Base-by-base conservation (phyloP, 2,888 invertebrate species). In the Ectemnius lituratus region DNA sequence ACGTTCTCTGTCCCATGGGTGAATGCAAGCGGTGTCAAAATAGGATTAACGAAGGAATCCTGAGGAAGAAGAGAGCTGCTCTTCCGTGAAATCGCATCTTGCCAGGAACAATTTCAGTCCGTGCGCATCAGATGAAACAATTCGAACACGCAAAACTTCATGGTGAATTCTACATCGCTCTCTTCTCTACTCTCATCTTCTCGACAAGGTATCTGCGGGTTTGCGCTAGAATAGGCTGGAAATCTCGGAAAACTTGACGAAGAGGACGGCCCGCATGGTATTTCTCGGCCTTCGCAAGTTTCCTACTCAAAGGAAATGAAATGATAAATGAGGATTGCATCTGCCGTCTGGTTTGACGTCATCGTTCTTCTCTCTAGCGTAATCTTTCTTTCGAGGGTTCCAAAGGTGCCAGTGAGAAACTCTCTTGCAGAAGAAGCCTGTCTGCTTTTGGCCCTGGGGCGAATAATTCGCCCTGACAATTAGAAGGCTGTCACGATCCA, bases 381-480 rank as follows among this genome's bases (percentile, higher is more conserved):
- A 37, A 37, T 37, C 37, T 37, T 37, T 37, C 37, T 37, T 37
- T 37, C 37, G 37, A 37, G 37, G 37, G 8, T 6, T 37, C 6
- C 37, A 37, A 37, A 37, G 37, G 37, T 11, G 37, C 6, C 8
- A 1, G 37, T 5, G 2, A 23, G 37, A 37, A 37, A 37, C 37
- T 37, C 37, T 37, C 3, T 2, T 23, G 23, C 20, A 8, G 37
- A 1, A 20, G 23, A 0, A 23, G 23, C 23, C 2, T 23, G 23
- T 23, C 23, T 23, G 23, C 23, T 23, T 3, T 23, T 23, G 23
- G 23, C 64, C 2, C 18, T 18, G 47, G 65, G 18, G 68, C 58
- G 62, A 73, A 73, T 62, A 70, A 73, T 73, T 73, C 62, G 45
- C 16, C 57, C 13, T 14, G 20, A 58, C 73, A 74, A 74, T 74